phyloP scores from a whole-genome alignment of 1,140 invertebrate species.

The Heliconius hewitsoni region DNA sequence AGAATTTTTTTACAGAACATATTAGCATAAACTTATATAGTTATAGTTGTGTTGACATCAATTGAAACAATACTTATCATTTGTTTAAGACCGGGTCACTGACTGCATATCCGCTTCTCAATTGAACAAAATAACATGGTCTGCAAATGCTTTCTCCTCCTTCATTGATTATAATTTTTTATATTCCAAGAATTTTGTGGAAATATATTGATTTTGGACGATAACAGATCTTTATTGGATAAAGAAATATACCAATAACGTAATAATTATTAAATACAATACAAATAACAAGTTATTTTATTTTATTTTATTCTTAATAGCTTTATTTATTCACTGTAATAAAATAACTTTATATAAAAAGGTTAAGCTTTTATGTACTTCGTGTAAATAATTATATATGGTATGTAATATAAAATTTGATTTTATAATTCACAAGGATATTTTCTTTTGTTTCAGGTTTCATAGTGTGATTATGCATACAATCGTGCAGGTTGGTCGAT shows the following conservation, averaged over 20 bases:
- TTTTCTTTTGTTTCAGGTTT: conserved; percentile 59
- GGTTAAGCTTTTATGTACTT: conserved; percentile 13
- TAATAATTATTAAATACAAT: not conserved
- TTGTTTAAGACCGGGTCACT: conserved; percentile 43
- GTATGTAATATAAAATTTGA: conserved; percentile 5
- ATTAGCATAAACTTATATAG: not conserved
- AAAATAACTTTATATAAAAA: not conserved
- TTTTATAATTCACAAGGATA: not conserved
- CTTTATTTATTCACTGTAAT: conserved; percentile 4
- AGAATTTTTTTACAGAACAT: not conserved
- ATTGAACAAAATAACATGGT: conserved; percentile 57
- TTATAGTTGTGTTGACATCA: conserved; percentile 1
- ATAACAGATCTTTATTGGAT: not conserved
- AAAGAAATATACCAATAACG: not conserved
- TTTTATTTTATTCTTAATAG: conserved; percentile 5
- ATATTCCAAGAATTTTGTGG: conserved; percentile 3
- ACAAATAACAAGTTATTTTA: not conserved
- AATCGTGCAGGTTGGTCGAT: conserved; percentile 53
- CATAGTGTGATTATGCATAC: conserved; percentile 19
- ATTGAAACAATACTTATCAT: conserved; percentile 25
- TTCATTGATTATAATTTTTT: conserved; percentile 35
- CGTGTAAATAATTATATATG: not conserved
- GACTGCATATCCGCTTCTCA: conserved; percentile 58
- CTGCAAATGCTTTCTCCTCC: conserved; percentile 40
- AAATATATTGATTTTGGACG: conserved; percentile 45